A percentile compares a stretch with the other conserved stretches of the same genome.
Evolutionary conservation across 2,797 vertebrate genomes (phyloP).

Genomic region (Limosa lapponica): DNA sequence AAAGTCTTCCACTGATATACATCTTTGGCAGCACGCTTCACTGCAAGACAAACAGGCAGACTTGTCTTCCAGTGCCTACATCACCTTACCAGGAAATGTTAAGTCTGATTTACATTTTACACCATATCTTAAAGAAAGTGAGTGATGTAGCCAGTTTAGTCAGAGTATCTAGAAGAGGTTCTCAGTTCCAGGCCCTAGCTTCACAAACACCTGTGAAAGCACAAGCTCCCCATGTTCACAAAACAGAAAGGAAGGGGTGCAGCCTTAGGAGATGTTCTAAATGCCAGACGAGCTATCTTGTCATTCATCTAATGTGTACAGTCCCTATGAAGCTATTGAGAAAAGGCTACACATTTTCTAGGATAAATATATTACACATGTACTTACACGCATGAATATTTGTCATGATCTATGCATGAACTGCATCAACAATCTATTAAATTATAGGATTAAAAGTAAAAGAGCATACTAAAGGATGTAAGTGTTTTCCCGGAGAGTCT

Average conservation of each 20-base stretch:
- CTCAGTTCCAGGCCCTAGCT: neutral
- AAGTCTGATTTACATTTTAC: neutral
- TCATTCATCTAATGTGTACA: neutral
- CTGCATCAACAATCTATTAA: neutral
- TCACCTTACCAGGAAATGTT: neutral
- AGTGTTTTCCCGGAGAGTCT: neutral
- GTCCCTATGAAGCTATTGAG: neutral
- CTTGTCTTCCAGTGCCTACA: neutral
- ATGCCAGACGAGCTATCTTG: neutral
- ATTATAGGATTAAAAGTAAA: neutral
- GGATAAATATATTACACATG: neutral
- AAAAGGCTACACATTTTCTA: neutral
- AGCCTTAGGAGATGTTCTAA: neutral
- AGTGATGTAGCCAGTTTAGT: neutral
- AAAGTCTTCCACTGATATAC: neutral
- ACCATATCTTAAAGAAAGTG: neutral
- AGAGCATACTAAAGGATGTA: neutral
- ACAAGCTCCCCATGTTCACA: neutral
- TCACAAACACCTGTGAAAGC: neutral
- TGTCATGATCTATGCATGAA: neutral
- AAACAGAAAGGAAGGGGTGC: neutral
- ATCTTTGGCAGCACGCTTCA: neutral
- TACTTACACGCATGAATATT: neutral
- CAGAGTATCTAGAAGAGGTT: neutral
- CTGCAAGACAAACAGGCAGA: neutral